Conservation (phyloP, 2,888 invertebrate species). For the Steinernema carpocapsae region DNA sequence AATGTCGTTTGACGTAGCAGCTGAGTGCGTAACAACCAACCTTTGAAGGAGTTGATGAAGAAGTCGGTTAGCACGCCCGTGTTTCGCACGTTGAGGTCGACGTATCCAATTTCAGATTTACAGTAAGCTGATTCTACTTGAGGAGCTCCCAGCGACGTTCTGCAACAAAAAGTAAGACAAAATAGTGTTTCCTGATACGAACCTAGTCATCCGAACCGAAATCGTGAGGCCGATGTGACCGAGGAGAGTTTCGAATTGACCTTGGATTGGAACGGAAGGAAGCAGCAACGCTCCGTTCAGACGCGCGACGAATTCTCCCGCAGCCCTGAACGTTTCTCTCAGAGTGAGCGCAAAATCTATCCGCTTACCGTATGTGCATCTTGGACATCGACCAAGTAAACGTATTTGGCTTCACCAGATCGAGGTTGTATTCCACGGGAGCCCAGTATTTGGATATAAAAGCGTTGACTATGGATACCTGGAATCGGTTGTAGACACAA, state of each 20-base stretch:
- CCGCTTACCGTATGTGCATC: slow-evolving; percentile 63
- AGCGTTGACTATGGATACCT: slow-evolving; percentile 65
- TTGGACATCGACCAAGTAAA: slow-evolving; percentile 68
- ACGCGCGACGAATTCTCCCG: slow-evolving; percentile 66
- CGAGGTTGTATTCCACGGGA: slow-evolving; percentile 65
- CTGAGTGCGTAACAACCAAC: slow-evolving; percentile 48
- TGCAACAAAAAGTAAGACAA: slow-evolving; percentile 37
- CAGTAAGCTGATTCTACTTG: slow-evolving; percentile 64
- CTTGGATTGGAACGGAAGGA: slow-evolving; percentile 65
- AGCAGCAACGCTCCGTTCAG: slow-evolving; percentile 64
- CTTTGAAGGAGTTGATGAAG: slow-evolving; percentile 67
- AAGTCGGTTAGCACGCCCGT: slow-evolving; percentile 68
- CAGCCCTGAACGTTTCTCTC: slow-evolving; percentile 52
- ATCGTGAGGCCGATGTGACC: slow-evolving; percentile 66
- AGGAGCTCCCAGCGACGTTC: slow-evolving; percentile 63
- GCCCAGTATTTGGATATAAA: slow-evolving; percentile 68
- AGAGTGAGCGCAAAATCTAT: neutral
- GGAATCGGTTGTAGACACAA: neutral
- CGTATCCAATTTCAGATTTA: slow-evolving; percentile 63
- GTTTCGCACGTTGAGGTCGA: slow-evolving; percentile 67
- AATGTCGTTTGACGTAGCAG: no score
- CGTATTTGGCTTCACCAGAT: slow-evolving; percentile 63
- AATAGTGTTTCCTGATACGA: neutral
- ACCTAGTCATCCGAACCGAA: slow-evolving; percentile 65
- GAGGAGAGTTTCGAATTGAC: slow-evolving; percentile 66